Conservation (phyloP, 2,888 invertebrate genomes). For the Stenichneumon culpator region DNA sequence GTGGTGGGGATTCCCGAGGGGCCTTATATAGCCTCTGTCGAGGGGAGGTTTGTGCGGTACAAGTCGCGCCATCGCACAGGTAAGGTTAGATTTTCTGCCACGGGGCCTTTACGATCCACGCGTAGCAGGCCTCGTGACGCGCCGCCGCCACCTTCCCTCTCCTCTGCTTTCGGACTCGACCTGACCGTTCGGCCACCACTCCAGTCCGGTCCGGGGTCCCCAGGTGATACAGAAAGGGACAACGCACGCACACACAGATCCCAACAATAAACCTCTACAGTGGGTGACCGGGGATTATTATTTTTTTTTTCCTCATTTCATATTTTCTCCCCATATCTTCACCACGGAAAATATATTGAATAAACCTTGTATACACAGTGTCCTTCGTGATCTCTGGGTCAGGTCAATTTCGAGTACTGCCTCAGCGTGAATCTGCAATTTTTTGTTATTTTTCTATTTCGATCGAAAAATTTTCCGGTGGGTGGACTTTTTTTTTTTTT, state of each 20-base stretch:
- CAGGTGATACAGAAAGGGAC: slow-evolving; percentile 55
- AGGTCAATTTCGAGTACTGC: slow-evolving; percentile 4
- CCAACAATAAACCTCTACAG: slow-evolving; percentile 16
- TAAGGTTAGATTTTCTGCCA: slow-evolving; percentile 50
- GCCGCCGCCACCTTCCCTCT: slow-evolving; percentile 52
- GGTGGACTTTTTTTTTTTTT: slow-evolving; percentile 18
- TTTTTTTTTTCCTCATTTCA: slow-evolving; percentile 25
- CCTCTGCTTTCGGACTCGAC: slow-evolving; percentile 66
- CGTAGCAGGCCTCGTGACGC: slow-evolving; percentile 58
- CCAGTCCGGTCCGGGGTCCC: slow-evolving; percentile 57
- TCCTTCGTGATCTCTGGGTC: background rate
- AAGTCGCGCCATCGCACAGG: slow-evolving; percentile 41
- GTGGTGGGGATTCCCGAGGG: slow-evolving; percentile 77
- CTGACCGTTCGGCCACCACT: slow-evolving; percentile 68
- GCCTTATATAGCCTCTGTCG: slow-evolving; percentile 82
- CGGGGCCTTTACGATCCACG: slow-evolving; percentile 50
- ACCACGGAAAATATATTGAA: slow-evolving; percentile 33
- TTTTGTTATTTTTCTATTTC: slow-evolving; percentile 24
- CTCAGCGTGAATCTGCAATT: slow-evolving; percentile 38
- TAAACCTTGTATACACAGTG: slow-evolving; percentile 9
- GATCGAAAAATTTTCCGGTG: slow-evolving; percentile 45
- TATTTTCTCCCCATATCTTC: slow-evolving; percentile 16
- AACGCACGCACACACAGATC: background rate
- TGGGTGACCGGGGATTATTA: slow-evolving; percentile 24
- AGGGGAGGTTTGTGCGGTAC: slow-evolving; percentile 68